These are phyloP conservation scores for Numida meleagris DNA, from an alignment of 2,113 vertebrate genomes.

Conservation along the genomic window DNA sequence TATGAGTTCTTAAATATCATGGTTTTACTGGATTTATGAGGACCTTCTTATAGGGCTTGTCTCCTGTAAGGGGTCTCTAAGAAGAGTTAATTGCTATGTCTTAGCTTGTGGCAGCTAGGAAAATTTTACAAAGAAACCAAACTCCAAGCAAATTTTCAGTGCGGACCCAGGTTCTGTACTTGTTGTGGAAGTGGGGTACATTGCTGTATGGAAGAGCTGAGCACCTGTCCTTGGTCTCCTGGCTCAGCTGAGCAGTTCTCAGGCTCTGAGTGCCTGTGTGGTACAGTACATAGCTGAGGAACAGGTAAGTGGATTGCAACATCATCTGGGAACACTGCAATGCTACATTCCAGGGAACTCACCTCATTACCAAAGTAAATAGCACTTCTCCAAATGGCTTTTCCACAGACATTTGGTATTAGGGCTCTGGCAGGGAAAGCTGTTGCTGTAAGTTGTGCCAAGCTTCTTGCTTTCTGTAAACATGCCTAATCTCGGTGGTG, in stretches of 20 bases:
- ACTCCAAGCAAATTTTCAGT: accelerated
- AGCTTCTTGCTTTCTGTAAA: slow-evolving; percentile 58
- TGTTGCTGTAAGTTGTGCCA: slow-evolving; percentile 58
- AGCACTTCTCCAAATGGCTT: neutral
- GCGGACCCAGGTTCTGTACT: neutral
- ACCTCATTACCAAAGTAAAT: slow-evolving; percentile 54
- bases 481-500: slow-evolving; percentile 19
- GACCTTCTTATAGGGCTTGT: neutral
- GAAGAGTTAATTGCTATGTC: neutral
- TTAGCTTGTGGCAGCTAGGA: neutral
- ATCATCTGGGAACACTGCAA: slow-evolving; percentile 8
- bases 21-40: accelerated
- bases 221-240: neutral
- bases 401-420: slow-evolving; percentile 30
- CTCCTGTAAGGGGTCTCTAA: neutral
- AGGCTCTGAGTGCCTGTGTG: neutral
- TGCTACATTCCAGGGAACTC: slow-evolving; percentile 50
- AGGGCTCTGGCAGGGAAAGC: slow-evolving; percentile 11
- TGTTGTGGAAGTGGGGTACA: accelerated
- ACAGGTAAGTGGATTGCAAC: slow-evolving; percentile 34
- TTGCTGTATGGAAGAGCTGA: neutral
- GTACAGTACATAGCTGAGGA: neutral
- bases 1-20: neutral
- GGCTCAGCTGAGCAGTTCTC: neutral
- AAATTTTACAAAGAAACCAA: accelerated